Percentiles rank a stretch among this genome's conserved stretches.
Evolutionary conservation across 2,113 vertebrate genomes (phyloP).

Genomic region (Apodemus sylvaticus): DNA sequence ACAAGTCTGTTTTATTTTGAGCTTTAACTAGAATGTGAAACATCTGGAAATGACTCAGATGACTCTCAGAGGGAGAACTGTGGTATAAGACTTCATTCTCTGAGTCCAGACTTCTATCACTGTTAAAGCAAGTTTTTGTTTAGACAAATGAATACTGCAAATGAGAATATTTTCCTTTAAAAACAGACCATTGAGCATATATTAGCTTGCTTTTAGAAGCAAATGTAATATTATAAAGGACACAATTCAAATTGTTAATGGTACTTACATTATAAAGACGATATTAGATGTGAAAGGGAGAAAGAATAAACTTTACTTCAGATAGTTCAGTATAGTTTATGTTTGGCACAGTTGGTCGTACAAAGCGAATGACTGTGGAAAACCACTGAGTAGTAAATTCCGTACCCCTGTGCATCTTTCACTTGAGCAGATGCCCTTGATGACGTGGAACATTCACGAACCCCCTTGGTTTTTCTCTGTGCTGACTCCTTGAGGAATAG

Average conservation of each 20-base stretch:
- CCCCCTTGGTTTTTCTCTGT: background rate
- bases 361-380: background rate
- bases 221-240: background rate
- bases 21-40: background rate
- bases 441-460: background rate
- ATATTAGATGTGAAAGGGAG: background rate
- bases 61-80: background rate
- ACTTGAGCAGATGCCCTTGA: background rate
- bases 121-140: background rate
- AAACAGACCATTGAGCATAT: background rate
- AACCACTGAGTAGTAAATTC: background rate
- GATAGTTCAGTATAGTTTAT: background rate
- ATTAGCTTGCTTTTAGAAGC: slow-evolving; percentile 17
- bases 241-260: background rate
- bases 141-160: slow-evolving; percentile 5
- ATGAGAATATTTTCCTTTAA: background rate
- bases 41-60: background rate
- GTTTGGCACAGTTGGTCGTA: background rate
- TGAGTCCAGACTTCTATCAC: background rate
- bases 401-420: background rate
- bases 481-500: background rate
- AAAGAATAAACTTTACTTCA: background rate
- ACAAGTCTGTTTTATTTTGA: background rate
- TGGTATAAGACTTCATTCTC: background rate
- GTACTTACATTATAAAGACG: background rate